Evolutionary conservation across 1,140 invertebrate species (phyloP), one percentile per base, ranked within the genome.

Genomic region (Homarus americanus): DNA sequence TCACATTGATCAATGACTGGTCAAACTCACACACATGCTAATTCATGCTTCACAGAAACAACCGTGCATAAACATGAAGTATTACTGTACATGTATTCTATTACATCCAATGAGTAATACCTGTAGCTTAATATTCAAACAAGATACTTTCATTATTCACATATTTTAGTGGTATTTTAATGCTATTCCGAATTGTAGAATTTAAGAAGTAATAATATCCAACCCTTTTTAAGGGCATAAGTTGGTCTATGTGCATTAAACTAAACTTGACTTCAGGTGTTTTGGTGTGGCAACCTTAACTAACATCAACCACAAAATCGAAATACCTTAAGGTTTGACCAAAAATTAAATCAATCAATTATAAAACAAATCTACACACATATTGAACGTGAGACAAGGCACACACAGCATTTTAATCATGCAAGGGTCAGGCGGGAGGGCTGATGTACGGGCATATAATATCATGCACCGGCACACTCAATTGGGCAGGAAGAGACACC

Each of bases 401-500:
- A 85, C 83, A 75, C 66, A 66, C n/a, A 75, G 83, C 83, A 32
- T 79, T n/a, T 79, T 40, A 28, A 69, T 36, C 82, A 80, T 80
- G 86, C 76, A 87, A n/a, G 86, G 75, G 36, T 79, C 58, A 69
- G 41, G 83, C 83, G 28, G 82, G 82, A 32, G 76, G 63, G 63
- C 44, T 40, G 75, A 69, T 75, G 69, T 49, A 41, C 38, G 53
- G 86, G 86, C 86, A 58, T 12, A 66, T 58, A 78, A 36, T n/a
- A 40, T 49, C 73, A 66, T 79, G 75, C 58, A 75, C 20, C 41
- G 34, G 66, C 41, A 75, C 83, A 73, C 32, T 75, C 83, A 75
- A 34, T 72, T 72, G 83, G 83, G 66, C 83, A 85, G 83, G 76
- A 80, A 79, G 76, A 78, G 76, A 53, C 58, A 63, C 86, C 86